These are phyloP conservation scores for Atta colombica DNA, from an alignment of 1,140 invertebrate species.

Conservation along the genomic window DNA sequence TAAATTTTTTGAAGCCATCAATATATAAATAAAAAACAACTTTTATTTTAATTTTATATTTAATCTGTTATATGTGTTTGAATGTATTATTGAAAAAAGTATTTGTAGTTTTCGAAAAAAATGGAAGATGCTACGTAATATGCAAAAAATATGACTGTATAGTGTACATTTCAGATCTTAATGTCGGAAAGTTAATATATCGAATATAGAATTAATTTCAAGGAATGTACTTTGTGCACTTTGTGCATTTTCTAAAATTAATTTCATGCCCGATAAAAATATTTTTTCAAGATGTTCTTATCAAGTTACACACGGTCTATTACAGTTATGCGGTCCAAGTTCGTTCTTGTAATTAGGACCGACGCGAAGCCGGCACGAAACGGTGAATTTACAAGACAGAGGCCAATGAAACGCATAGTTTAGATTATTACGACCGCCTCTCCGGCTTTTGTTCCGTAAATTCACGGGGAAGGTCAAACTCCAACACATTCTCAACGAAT, in stretches of 20 bases:
- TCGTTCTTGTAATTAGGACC: slow-evolving; percentile 67
- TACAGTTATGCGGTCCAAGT: slow-evolving; percentile 39
- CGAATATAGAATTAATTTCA: slow-evolving; percentile 19
- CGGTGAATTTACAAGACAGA: slow-evolving; percentile 69
- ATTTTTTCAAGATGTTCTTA: slow-evolving; percentile 39
- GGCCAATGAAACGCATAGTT: slow-evolving; percentile 72
- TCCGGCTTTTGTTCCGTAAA: slow-evolving; percentile 67
- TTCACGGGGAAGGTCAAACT: slow-evolving; percentile 29
- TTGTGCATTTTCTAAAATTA: too few relatives aligned
- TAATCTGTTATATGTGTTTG: neutral
- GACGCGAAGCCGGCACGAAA: slow-evolving; percentile 28
- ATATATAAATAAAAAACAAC: neutral
- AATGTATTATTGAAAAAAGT: too few relatives aligned
- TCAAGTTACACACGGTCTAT: slow-evolving; percentile 39
- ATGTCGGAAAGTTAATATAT: neutral
- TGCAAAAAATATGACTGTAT: neutral
- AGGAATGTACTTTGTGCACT: neutral
- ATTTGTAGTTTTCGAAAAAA: neutral
- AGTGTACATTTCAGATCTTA: neutral
- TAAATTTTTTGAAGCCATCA: neutral
- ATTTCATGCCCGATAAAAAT: neutral
- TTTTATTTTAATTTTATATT: neutral
- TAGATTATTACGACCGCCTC: slow-evolving; percentile 72
- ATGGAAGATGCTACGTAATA: neutral
- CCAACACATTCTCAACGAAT: slow-evolving; percentile 9